These are phyloP conservation scores for Gymnothorax javanicus DNA, from an alignment of 2,797 vertebrate species.

Conservation along the genomic window DNA sequence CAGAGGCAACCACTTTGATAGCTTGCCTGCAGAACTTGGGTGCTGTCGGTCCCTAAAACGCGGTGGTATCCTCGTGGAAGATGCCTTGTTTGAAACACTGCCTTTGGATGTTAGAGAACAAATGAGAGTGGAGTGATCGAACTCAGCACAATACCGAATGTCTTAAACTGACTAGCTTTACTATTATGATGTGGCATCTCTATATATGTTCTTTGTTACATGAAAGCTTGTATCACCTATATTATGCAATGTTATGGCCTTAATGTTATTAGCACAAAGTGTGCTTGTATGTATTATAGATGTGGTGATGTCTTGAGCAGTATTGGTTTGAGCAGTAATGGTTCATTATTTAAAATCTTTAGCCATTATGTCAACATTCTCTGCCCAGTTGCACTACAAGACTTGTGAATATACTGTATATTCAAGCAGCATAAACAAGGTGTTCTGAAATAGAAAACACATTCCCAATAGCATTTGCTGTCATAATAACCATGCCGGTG, in stretches of 20 bases:
- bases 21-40: constrained; percentile 88
- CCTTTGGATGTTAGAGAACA: constrained; percentile 93
- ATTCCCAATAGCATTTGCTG: background rate
- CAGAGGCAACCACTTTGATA: constrained; percentile 96
- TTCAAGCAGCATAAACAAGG: background rate
- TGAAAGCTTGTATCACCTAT: background rate
- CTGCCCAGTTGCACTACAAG: background rate
- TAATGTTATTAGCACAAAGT: constrained; percentile 8
- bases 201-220: background rate
- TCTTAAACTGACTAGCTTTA: constrained; percentile 31
- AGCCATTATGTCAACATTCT: background rate
- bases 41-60: constrained; percentile 86
- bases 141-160: constrained; percentile 75
- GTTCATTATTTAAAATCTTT: background rate
- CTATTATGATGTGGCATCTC: constrained; percentile 24
- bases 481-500: constrained; percentile 1
- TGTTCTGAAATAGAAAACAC: background rate
- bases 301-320: background rate
- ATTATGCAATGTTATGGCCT: constrained; percentile 6
- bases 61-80: constrained; percentile 87
- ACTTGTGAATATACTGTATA: background rate
- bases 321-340: background rate
- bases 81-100: constrained; percentile 92
- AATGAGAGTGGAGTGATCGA: constrained; percentile 88
- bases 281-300: background rate